These are phyloP conservation scores for Copsychus sechellarum DNA, from an alignment of 2,113 vertebrate species.

Conservation along the genomic window DNA sequence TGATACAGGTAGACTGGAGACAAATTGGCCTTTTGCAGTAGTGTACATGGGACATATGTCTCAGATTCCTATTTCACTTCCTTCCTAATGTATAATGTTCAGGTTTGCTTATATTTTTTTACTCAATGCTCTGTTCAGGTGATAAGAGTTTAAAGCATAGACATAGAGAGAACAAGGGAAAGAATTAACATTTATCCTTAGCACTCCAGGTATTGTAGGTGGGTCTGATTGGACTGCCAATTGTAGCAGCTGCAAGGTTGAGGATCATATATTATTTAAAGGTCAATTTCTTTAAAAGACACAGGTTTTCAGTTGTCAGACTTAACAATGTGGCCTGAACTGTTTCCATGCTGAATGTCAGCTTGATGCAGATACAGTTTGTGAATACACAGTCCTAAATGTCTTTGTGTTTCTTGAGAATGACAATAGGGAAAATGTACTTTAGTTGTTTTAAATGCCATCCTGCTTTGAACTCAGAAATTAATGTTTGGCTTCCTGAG, in stretches of 20 bases:
- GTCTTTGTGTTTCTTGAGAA: background rate
- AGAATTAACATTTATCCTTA: background rate
- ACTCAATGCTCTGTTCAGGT: background rate
- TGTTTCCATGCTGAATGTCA: background rate
- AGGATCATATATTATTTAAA: background rate
- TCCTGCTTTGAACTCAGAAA: background rate
- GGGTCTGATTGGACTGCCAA: background rate
- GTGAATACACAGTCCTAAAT: background rate
- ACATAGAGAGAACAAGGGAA: background rate
- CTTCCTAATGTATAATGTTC: background rate
- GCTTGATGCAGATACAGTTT: background rate
- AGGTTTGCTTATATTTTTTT: background rate
- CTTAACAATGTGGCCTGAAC: background rate
- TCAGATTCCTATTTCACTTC: conserved; percentile 8
- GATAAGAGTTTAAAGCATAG: background rate
- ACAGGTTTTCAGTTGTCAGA: background rate
- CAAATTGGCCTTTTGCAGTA: conserved; percentile 48
- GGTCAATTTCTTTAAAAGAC: background rate
- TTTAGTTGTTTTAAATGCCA: background rate
- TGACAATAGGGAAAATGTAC: background rate
- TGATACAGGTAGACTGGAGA: conserved; percentile 29
- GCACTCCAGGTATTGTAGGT: background rate
- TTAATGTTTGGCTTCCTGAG: background rate
- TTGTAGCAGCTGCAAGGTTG: background rate
- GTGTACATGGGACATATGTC: background rate